phyloP scores from a whole-genome alignment of 2,888 invertebrate species.

The Imbricaverruca yamaguchii region DNA sequence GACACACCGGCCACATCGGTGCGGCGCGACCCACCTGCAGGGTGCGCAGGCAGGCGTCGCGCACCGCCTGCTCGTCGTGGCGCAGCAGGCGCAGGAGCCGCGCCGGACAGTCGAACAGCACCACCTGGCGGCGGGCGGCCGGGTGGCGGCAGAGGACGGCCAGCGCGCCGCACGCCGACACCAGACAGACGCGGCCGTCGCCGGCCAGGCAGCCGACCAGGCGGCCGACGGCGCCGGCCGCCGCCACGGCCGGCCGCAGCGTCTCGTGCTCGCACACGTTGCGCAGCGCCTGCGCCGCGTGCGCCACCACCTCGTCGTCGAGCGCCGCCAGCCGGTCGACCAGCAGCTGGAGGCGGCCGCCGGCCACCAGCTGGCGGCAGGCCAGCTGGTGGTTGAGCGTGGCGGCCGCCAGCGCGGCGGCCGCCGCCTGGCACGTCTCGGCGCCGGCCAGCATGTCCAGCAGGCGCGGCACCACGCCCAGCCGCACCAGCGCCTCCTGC shows the following conservation, averaged over 20 bases:
- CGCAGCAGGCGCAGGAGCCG: neutral
- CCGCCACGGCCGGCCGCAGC: conserved; percentile 4
- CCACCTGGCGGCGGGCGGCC: neutral
- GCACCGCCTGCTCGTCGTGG: neutral
- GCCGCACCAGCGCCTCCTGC: conserved; percentile 7
- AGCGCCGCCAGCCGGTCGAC: neutral
- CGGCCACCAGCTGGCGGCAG: neutral
- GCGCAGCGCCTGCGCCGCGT: neutral
- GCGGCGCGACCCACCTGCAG: neutral
- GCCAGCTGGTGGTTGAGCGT: neutral
- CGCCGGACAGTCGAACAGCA: neutral
- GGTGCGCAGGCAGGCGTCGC: neutral
- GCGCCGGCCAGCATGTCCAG: neutral
- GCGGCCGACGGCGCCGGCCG: neutral
- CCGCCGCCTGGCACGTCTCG: neutral
- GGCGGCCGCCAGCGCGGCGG: neutral
- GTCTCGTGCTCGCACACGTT: conserved; percentile 11
- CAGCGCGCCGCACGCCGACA: neutral
- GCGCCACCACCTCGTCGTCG: conserved; percentile 1
- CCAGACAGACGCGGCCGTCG: neutral
- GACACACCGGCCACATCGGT: too few relatives aligned
- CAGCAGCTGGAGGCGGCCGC: neutral
- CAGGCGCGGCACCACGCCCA: neutral
- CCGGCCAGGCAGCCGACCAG: neutral
- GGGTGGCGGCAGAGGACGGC: neutral